Evolutionary conservation across 1,140 invertebrate species (phyloP).

Genomic region (Dryas iulia): DNA sequence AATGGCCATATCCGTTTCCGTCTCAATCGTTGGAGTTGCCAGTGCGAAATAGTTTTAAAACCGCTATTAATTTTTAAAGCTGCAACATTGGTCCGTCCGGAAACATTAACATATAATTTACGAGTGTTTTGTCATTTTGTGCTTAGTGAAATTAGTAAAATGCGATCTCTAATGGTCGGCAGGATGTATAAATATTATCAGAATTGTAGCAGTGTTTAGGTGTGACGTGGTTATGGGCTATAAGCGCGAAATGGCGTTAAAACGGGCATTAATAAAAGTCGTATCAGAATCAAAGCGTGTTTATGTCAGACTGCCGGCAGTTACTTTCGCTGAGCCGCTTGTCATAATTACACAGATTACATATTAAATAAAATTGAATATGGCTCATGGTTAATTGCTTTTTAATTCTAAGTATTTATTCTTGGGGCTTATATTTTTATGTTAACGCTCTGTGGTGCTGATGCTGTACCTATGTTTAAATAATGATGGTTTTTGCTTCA

Average conservation of each 20-base stretch:
- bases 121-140: slow-evolving; percentile 49
- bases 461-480: neutral
- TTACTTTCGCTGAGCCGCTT: slow-evolving; percentile 14
- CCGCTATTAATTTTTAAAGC: slow-evolving; percentile 72
- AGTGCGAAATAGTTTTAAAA: slow-evolving; percentile 72
- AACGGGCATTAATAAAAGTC: slow-evolving; percentile 52
- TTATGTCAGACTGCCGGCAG: neutral
- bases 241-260: slow-evolving; percentile 49
- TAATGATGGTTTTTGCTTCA: neutral
- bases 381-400: neutral
- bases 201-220: slow-evolving; percentile 60
- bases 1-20: slow-evolving; percentile 72
- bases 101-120: slow-evolving; percentile 79
- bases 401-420: slow-evolving; percentile 3
- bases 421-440: neutral
- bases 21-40: slow-evolving; percentile 45
- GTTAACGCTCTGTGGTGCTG: neutral
- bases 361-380: slow-evolving; percentile 25
- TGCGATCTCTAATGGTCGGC: slow-evolving; percentile 58
- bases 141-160: slow-evolving; percentile 72
- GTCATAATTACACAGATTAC: slow-evolving; percentile 15
- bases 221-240: slow-evolving; percentile 45
- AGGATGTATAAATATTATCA: slow-evolving; percentile 71
- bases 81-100: slow-evolving; percentile 69
- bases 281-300: slow-evolving; percentile 42